Evolutionary conservation across 2,113 vertebrate species (phyloP), one percentile per base, ranked within the genome.

Genomic region (Mirounga angustirostris): DNA sequence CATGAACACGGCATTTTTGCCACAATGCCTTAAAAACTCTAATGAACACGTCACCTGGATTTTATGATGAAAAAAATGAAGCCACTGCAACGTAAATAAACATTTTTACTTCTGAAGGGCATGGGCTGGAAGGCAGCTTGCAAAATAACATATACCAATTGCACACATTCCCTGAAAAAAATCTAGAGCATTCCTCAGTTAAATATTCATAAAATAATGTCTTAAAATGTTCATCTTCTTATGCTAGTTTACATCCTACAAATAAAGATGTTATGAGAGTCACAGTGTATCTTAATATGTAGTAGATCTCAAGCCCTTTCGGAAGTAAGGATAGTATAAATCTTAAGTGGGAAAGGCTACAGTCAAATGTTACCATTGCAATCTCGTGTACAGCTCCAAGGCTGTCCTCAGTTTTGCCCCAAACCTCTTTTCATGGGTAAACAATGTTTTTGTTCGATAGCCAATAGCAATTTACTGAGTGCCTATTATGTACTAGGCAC

Each of bases 141-240:
- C 6, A 76, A 52, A 58, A 93, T 86, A 89, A 81, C 19, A 36
- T 79, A 40, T 15, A 92, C 24, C 88, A 88, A 54, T 80, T 54
- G 15, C 30, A 58, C 24, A 1, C 8, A 82, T 50, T 76, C 7
- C 11, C 30, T 58, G 4, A 24, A 40, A 71, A 92, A 79, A 50
- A 16, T 24, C 8, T 13, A 59, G 54, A 95, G 36, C 19, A 56
- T 14, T 46, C 7, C 43, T 83, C 16, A 80, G 46, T 73, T 83
- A 87, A 94, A 87, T 87, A 83, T 43, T 86, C n/a, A 95, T 87
- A 90, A 92, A 89, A 82, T 50, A 46, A 33, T 12, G 2, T 74
- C 73, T 83, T 67, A 69, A 85, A 79, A 43, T 80, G 18, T 81
- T 91, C 14, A 59, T 79, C 14, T 94, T 94, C 28, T 7, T 71